Evolutionary conservation across 2,888 invertebrate genomes (phyloP).

Genomic region (Nemapogon koenigi): DNA sequence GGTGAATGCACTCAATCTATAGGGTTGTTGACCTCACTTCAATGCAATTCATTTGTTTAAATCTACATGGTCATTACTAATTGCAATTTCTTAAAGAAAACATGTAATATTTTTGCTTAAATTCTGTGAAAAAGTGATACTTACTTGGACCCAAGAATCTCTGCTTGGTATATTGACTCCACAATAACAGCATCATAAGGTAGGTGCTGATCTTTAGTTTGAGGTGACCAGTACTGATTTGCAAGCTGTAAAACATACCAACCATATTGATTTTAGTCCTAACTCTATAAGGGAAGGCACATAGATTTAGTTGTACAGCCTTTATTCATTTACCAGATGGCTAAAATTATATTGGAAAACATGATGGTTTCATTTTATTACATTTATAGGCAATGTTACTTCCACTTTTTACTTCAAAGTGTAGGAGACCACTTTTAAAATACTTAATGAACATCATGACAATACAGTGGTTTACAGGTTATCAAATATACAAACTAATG

Average conservation of each 20-base stretch:
- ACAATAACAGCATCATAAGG: slow-evolving; percentile 81
- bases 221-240: slow-evolving; percentile 91
- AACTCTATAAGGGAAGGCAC: slow-evolving; percentile 50
- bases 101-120: no score
- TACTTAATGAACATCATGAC: no score
- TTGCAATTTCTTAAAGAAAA: neutral
- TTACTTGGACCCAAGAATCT: slow-evolving; percentile 84
- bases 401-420: no score
- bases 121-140: slow-evolving; percentile 22
- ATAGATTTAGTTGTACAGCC: slow-evolving; percentile 37
- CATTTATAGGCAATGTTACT: no score
- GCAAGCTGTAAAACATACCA: slow-evolving; percentile 80
- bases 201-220: slow-evolving; percentile 74
- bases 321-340: slow-evolving; percentile 36
- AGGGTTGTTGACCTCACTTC: slow-evolving; percentile 44
- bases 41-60: slow-evolving; percentile 44
- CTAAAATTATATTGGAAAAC: slow-evolving; percentile 20
- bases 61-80: slow-evolving; percentile 37
- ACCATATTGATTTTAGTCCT: slow-evolving; percentile 42
- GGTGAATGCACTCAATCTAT: slow-evolving; percentile 48
- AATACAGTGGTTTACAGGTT: no score
- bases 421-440: no score
- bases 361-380: slow-evolving; percentile 14
- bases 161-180: slow-evolving; percentile 87
- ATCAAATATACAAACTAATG: no score